These are phyloP conservation scores for Montipora capitata DNA, from an alignment of 92 coral and sea anemone genomes.

Conservation along the genomic window DNA sequence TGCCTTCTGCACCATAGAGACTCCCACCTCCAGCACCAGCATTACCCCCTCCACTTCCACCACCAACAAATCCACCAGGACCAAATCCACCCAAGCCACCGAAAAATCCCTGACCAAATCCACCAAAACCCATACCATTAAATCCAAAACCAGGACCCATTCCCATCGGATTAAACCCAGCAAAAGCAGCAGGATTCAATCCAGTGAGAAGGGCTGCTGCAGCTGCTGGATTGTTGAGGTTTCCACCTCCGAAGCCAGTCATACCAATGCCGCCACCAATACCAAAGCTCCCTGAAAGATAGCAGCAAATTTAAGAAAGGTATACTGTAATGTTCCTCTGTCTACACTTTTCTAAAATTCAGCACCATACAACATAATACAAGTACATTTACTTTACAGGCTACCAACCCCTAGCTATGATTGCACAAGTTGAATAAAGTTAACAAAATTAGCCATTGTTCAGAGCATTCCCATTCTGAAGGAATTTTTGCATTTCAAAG, in stretches of 20 bases:
- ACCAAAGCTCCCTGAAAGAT: conserved; percentile 50
- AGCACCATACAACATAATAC: too few relatives aligned
- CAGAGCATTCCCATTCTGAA: too few relatives aligned
- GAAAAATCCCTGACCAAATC: conserved; percentile 79
- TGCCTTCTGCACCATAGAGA: conserved; percentile 39
- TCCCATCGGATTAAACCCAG: conserved; percentile 80
- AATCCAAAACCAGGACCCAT: conserved; percentile 86
- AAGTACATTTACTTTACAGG: too few relatives aligned
- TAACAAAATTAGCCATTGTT: too few relatives aligned
- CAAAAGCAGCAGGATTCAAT: conserved; percentile 85
- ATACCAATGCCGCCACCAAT: conserved; percentile 26
- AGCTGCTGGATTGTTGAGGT: conserved; percentile 41
- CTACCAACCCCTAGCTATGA: too few relatives aligned
- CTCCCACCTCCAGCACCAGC: conserved; percentile 43
- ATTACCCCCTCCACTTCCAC: conserved; percentile 58
- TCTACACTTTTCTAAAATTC: background rate
- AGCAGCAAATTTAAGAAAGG: background rate
- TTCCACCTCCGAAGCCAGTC: conserved; percentile 64
- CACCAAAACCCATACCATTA: conserved; percentile 81
- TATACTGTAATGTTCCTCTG: background rate
- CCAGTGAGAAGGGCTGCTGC: conserved; percentile 76
- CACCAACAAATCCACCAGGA: conserved; percentile 60
- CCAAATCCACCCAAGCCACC: conserved; percentile 70
- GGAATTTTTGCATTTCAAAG: background rate
- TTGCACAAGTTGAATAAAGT: too few relatives aligned